These are phyloP conservation scores for Scaptomyza cyrtandrae DNA, from an alignment of 2,888 invertebrate genomes.

Conservation along the genomic window DNA sequence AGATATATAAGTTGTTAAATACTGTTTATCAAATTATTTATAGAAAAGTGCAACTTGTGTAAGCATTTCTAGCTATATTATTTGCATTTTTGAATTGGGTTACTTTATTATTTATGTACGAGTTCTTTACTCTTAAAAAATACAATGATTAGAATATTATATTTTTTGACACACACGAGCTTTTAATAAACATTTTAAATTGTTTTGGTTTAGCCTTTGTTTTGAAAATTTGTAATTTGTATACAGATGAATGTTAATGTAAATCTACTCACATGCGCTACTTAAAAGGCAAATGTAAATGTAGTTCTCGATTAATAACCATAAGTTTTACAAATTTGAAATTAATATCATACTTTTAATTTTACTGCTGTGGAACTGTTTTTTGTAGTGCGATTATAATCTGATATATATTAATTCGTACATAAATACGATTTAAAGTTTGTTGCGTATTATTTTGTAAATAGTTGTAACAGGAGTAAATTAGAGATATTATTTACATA, in stretches of 20 bases:
- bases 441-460: slow-evolving; percentile 24
- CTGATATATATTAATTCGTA: slow-evolving; percentile 23
- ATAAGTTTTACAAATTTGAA: slow-evolving; percentile 24
- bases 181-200: slow-evolving; percentile 66
- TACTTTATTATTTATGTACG: slow-evolving; percentile 32
- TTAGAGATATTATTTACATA: slow-evolving; percentile 27
- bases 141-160: slow-evolving; percentile 25
- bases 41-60: slow-evolving; percentile 67
- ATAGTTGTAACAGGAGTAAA: slow-evolving; percentile 29
- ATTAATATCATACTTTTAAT: slow-evolving; percentile 21
- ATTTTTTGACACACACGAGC: slow-evolving; percentile 37
- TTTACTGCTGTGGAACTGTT: slow-evolving; percentile 21
- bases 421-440: slow-evolving; percentile 1
- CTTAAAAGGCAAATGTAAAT: slow-evolving; percentile 32
- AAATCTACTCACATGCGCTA: slow-evolving; percentile 36
- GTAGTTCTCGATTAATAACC: slow-evolving; percentile 15
- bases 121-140: slow-evolving; percentile 24
- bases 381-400: slow-evolving; percentile 30
- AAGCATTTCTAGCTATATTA: slow-evolving; percentile 65
- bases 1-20: slow-evolving; percentile 45
- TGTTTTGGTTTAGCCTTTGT: slow-evolving; percentile 57
- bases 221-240: slow-evolving; percentile 46
- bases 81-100: slow-evolving; percentile 40
- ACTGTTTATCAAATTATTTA: slow-evolving; percentile 66
- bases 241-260: slow-evolving; percentile 40